Evolutionary conservation across 2,888 invertebrate species (phyloP), one percentile per base, ranked within the genome.

Genomic region (Alloscopus bannaensis): DNA sequence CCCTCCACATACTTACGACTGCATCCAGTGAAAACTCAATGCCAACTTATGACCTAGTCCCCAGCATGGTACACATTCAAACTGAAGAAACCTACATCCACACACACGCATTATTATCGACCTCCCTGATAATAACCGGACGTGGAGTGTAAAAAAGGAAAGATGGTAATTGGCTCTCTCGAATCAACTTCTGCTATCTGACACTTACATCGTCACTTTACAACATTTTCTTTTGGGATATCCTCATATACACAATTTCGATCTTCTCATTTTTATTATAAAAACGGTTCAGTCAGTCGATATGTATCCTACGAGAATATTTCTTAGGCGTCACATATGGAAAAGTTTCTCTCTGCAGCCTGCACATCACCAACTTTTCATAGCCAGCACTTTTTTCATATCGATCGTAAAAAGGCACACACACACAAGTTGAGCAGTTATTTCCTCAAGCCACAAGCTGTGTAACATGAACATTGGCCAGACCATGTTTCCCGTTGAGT

Each of bases 391-490:
- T 60, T 62, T 69, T 68, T 66, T 31, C 62, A 68, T 76, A 76
- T 76, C 76, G 76, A 76, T 76, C 76, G 76, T 60, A 75, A 66
- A 62, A 52, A 70, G 40, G 52, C 31, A 52, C 50, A 26, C 66
- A 24, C 52, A 36, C 24, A 60, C 52, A 72, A 70, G 59, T 70
- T 60, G 57, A 70, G 24, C 42, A 72, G 62, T 52, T 55, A 66
- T 66, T 65, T 73, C 28, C 55, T 57, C 29, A 50, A 72, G 50
- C 69, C 20, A 52, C 16, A 52, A 18, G 52, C 52, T 52, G 20
- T 52, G n/a, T 20, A 26, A 70, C 40, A 1, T 40, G 0, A 3
- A 42, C 28, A 31, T 45, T 47, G 16, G 47, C 45, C 13, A 28
- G 13, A 55, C 4, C 42, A 18, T 57, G 36, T 20, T 20, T 71